Percentiles rank a stretch among this genome's conserved stretches.
These are phyloP conservation scores for Drosophila albomicans DNA, from an alignment of 1,140 invertebrate species.

Conservation along the genomic window DNA sequence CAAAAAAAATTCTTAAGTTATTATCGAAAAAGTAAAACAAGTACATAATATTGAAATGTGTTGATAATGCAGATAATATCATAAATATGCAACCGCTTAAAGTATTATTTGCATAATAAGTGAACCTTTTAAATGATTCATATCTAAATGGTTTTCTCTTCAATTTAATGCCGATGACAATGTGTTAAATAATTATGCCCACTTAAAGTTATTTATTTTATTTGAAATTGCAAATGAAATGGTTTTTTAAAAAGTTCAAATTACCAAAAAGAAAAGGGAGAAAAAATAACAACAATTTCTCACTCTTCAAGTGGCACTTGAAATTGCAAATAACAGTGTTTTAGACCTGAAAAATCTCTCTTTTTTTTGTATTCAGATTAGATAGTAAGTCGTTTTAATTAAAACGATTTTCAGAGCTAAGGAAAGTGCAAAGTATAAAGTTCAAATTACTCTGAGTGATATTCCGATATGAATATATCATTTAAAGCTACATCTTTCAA, in stretches of 20 bases:
- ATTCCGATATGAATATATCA: too few relatives aligned
- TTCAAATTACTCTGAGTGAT: too few relatives aligned
- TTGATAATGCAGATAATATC: constrained; percentile 29
- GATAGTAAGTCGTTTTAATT: constrained; percentile 43
- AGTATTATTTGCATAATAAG: constrained; percentile 40
- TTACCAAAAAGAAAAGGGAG: constrained; percentile 39
- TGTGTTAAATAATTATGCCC: constrained; percentile 13
- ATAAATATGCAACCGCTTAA: constrained; percentile 24
- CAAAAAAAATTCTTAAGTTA: constrained; percentile 2
- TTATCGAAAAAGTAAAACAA: too few relatives aligned
- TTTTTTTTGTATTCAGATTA: constrained; percentile 52
- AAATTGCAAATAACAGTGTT: constrained; percentile 37
- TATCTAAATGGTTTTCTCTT: constrained; percentile 22
- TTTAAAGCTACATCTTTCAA: background rate
- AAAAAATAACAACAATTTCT: background rate
- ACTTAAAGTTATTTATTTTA: constrained; percentile 30
- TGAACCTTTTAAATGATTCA: constrained; percentile 33
- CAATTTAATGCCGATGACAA: constrained; percentile 8
- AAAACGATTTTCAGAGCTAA: constrained; percentile 20
- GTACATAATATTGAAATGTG: constrained; percentile 14
- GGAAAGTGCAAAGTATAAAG: constrained; percentile 14
- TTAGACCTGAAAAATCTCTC: constrained; percentile 63
- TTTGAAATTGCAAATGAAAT: constrained; percentile 13
- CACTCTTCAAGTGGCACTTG: constrained; percentile 56
- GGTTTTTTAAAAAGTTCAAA: constrained; percentile 39